Base-by-base conservation (phyloP, 2,888 invertebrate genomes). In the Steinernema carpocapsae region DNA sequence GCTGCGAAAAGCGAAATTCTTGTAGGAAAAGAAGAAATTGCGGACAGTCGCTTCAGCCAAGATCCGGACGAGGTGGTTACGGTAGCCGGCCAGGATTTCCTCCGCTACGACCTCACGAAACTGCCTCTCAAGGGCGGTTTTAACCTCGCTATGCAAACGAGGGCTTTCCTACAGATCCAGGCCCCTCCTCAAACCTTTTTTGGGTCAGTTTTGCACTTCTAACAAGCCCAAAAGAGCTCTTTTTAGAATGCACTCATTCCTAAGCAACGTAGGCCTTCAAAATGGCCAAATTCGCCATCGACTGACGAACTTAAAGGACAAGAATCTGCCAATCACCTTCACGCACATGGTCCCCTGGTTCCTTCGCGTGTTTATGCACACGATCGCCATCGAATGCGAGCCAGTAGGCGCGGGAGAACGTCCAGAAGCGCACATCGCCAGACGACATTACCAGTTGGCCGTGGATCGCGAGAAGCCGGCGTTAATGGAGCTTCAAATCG, bases 401-500 rank as follows among this genome's bases (percentile, higher is more conserved):
- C 17, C 42, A 17, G 51, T 48, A 45, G 17, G 29, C 17, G 29
- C 24, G 17, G 32, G 32, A 32, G 48, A 10, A 14, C n/a, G 46
- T 37, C 32, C 29, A 22, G 52, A 51, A 73, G 46, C 73, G 52
- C 45, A 71, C 56, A 46, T 59, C 71, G 12, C 71, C 70, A 71
- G 29, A 29, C 42, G 32, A 19, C 64, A 59, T 46, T 89, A 87
- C 75, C 76, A 86, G 73, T 96, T 96, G 12, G 95, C 95, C 0
- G 91, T 92, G 82, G 94, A 94, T 87, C 91, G 96, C 48, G 91
- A 92, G 84, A 91, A 92, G 73, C 93, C 95, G 0, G 94, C 95
- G 87, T 93, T 94, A 86, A 89, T 99, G 73, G 97, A 99, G 88
- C 89, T 89, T 6, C 71, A 74, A 14, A 59, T 87, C 56, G 42